Conservation (phyloP, 2,888 invertebrate genomes). For the Sipunculus nudus region DNA sequence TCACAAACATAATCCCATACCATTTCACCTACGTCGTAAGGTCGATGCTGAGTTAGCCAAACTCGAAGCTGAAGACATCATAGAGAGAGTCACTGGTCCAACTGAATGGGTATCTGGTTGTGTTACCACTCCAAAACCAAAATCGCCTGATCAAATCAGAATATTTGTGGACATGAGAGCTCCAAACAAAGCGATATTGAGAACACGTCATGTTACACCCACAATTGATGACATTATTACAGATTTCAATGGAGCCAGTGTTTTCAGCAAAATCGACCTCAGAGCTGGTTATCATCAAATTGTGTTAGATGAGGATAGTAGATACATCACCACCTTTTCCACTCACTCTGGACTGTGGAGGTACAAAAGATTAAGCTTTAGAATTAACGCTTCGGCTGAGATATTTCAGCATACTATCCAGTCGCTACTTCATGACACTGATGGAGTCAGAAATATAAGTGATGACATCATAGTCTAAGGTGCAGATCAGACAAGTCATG, state of each 20-base stretch:
- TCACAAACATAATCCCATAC: not conserved
- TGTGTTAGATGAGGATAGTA: constrained; percentile 10
- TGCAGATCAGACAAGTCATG: constrained; percentile 4
- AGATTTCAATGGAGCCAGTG: constrained; percentile 22
- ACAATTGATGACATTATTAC: constrained; percentile 14
- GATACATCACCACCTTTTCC: constrained; percentile 34
- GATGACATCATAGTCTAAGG: constrained; percentile 27
- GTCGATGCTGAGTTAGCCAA: constrained; percentile 5
- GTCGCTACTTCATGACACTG: constrained; percentile 7
- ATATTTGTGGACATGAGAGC: constrained; percentile 44
- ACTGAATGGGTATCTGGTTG: constrained; percentile 19
- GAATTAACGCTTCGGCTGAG: constrained; percentile 19
- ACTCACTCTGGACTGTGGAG: constrained; percentile 28
- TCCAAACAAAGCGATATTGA: constrained; percentile 38
- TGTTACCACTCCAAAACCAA: constrained; percentile 12
- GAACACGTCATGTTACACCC: constrained; percentile 10
- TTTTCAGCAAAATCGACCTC: constrained; percentile 15
- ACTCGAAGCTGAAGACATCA: constrained; percentile 6
- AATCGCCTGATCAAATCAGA: constrained; percentile 30
- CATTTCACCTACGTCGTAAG: constrained; percentile 1
- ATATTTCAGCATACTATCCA: constrained; percentile 21
- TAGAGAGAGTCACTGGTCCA: constrained; percentile 11
- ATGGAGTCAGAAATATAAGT: constrained; percentile 14
- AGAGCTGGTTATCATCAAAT: constrained; percentile 14
- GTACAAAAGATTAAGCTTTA: constrained; percentile 29